phyloP scores from a whole-genome alignment of 2,888 invertebrate genomes.

The Ennomos fuscantarius region DNA sequence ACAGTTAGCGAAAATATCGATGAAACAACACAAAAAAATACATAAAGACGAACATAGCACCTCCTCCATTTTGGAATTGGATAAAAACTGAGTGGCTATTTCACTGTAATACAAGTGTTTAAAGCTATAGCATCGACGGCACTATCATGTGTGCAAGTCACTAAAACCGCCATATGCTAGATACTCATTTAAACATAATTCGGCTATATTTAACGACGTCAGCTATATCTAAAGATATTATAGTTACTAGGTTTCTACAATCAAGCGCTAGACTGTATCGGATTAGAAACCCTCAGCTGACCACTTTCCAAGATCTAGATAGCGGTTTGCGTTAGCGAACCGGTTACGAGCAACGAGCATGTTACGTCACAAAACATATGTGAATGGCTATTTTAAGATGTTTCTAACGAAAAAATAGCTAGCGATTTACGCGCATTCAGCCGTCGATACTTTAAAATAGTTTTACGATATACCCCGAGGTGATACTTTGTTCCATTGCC shows the following conservation, averaged over 20 bases:
- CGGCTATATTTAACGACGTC: too few relatives aligned
- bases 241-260: background rate
- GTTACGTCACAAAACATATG: constrained; percentile 64
- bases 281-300: constrained; percentile 22
- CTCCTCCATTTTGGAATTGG: too few relatives aligned
- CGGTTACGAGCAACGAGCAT: constrained; percentile 33
- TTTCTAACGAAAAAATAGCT: constrained; percentile 70
- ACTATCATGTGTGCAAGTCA: too few relatives aligned
- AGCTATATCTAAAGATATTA: too few relatives aligned
- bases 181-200: too few relatives aligned
- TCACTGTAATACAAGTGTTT: too few relatives aligned
- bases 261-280: constrained; percentile 9
- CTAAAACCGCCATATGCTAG: too few relatives aligned
- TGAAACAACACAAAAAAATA: too few relatives aligned
- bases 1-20: too few relatives aligned
- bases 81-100: too few relatives aligned
- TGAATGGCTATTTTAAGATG: constrained; percentile 69
- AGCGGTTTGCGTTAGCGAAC: constrained; percentile 32
- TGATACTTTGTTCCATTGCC: constrained; percentile 33
- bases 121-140: too few relatives aligned
- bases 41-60: too few relatives aligned
- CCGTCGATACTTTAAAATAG: constrained; percentile 64
- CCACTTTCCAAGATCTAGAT: constrained; percentile 31
- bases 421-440: constrained; percentile 71
- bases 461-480: constrained; percentile 68